Conservation (phyloP, 2,797 vertebrate species). For the Acanthurus leucopareius region DNA sequence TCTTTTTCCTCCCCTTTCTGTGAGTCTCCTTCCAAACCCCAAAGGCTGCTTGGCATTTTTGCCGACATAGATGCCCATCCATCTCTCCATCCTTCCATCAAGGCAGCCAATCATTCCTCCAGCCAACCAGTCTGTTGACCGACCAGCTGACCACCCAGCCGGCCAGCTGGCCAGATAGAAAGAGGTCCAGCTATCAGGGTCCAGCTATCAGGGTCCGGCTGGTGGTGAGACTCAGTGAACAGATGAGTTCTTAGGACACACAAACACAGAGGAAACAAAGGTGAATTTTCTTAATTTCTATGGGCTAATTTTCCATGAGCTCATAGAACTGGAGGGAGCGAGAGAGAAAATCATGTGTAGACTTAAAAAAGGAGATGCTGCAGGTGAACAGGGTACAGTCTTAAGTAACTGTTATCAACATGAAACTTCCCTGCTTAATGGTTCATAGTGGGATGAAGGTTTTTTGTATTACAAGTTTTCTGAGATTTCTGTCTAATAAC, state of each 20-base stretch:
- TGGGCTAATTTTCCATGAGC: constrained; percentile 22
- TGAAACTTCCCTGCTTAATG: too few species aligned
- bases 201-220: constrained; percentile 30
- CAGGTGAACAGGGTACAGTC: too few species aligned
- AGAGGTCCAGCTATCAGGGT: constrained; percentile 11
- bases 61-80: constrained; percentile 30
- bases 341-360: constrained; percentile 15
- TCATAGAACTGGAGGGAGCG: constrained; percentile 11
- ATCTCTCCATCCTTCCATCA: constrained; percentile 25
- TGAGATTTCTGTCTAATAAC: too few species aligned
- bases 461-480: too few species aligned
- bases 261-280: constrained; percentile 42
- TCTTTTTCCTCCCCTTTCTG: constrained; percentile 4
- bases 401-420: too few species aligned
- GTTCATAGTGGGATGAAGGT: too few species aligned
- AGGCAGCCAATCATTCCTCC: constrained; percentile 17
- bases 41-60: constrained; percentile 38
- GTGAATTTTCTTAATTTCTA: constrained; percentile 36
- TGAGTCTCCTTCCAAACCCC: constrained; percentile 21
- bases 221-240: constrained; percentile 44
- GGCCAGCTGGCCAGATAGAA: constrained; percentile 32
- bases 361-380: neutral
- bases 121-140: constrained; percentile 27
- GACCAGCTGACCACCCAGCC: constrained; percentile 40
- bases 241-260: constrained; percentile 62